A percentile compares a stretch with the other conserved stretches of the same genome.
These are phyloP conservation scores for Gonatopus flavifemur DNA, from an alignment of 1,140 invertebrate species.

Conservation along the genomic window DNA sequence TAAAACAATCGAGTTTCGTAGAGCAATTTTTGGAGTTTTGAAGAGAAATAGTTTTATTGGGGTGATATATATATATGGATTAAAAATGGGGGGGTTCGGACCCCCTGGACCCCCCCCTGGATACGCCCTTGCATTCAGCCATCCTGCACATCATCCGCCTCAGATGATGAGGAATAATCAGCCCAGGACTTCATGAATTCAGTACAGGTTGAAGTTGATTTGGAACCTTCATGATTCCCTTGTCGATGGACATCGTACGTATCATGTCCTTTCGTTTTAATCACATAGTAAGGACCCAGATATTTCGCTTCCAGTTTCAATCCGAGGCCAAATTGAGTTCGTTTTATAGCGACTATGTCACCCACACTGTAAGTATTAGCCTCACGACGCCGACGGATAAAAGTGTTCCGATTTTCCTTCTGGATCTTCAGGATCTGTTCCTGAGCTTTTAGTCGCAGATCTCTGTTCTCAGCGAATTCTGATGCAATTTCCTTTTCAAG, in stretches of 20 bases:
- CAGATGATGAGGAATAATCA: conserved; percentile 11
- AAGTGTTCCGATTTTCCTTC: background rate
- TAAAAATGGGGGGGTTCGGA: too few species aligned
- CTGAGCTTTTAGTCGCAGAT: too few species aligned
- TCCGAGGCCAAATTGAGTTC: conserved; percentile 25
- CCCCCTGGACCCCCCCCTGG: too few species aligned
- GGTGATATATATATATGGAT: too few species aligned
- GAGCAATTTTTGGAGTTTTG: too few species aligned
- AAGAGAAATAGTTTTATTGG: too few species aligned
- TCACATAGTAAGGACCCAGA: conserved; percentile 23
- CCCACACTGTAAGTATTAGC: too few species aligned
- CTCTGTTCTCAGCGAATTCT: background rate
- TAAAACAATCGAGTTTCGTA: too few species aligned
- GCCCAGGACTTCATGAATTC: conserved; percentile 40
- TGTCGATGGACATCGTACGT: too few species aligned
- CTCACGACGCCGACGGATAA: background rate
- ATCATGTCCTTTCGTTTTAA: conserved; percentile 25
- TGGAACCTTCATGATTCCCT: too few species aligned
- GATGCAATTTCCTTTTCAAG: background rate
- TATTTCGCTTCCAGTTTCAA: conserved; percentile 19
- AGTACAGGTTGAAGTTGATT: conserved; percentile 26
- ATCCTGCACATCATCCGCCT: conserved; percentile 15
- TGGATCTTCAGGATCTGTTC: too few species aligned
- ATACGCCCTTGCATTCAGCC: conserved; percentile 23
- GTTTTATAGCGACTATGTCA: conserved; percentile 26